Base-by-base conservation (phyloP, 2,797 vertebrate genomes). In the Cottoperca gobio region DNA sequence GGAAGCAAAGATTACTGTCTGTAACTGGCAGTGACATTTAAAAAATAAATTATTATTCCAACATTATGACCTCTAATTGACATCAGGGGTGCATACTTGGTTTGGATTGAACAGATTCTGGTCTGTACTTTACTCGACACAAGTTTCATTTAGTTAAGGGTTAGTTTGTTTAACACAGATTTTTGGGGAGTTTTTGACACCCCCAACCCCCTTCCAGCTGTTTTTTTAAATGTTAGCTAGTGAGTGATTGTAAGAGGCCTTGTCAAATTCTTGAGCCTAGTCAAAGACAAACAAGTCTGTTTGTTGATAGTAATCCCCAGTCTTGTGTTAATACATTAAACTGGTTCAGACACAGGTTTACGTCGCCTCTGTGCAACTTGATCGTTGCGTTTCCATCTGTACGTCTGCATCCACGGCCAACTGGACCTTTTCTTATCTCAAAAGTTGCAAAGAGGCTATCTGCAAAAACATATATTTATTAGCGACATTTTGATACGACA, bases 201-300 rank as follows among this genome's bases (percentile, higher is more conserved):
- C 46, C n/a, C 7, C 19, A 26, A 10, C 28, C 48, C 35, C 35
- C 24, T 24, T 58, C 64, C 72, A 77, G 87, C 83, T 81, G 82
- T 74, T 78, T 73, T 79, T 88, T 81, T 74, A 83, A 84, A 78
- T 57, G 52, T 83, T 60, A 68, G 74, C 62, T 55, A 46, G 69
- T 68, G 78, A 68, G 79, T 49, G 75, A 82, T 55, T 72, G 72
- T 66, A 49, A 76, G 79, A 83, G 72, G 74, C 79, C 85, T 62
- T 57, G 84, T 70, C 66, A 58, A 82, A 87, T 88, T 86, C 88
- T 91, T 88, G 13, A 63, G 70, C 79, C 76, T 3, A 31, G 81
- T 85, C 88, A 90, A 85, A 90, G 81, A 81, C 86, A 90, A 92
- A 91, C 86, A 82, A 39, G 52, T 64, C 33, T 81, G 84, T 90